phyloP scores from a whole-genome alignment of 2,888 invertebrate genomes.

The Thecophora atra region DNA sequence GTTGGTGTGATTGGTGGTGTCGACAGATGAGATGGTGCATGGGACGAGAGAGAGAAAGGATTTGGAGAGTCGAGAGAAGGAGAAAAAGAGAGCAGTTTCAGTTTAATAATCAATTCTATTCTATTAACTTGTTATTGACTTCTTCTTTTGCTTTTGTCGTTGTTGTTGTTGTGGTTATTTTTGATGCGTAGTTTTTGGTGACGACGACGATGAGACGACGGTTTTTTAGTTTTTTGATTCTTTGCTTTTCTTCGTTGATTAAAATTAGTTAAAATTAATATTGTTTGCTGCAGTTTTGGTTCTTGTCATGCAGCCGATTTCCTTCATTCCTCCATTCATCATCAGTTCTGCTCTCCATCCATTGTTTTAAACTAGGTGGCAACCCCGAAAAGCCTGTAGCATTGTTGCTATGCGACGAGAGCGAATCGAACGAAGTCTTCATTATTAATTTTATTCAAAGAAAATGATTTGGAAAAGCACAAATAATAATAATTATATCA shows the following conservation, averaged over 20 bases:
- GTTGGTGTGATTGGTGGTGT: constrained; percentile 32
- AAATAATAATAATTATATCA: neutral
- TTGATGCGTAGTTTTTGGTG: constrained; percentile 22
- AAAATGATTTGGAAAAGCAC: constrained; percentile 4
- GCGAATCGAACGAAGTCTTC: constrained; percentile 39
- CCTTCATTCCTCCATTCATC: neutral
- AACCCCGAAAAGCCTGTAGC: constrained; percentile 51
- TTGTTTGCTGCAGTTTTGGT: constrained; percentile 21
- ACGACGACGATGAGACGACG: constrained; percentile 20
- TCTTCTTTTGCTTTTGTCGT: constrained; percentile 38
- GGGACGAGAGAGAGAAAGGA: constrained; percentile 11
- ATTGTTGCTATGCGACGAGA: constrained; percentile 46
- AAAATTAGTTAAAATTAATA: neutral
- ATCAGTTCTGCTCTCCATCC: constrained; percentile 21
- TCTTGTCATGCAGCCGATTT: constrained; percentile 11
- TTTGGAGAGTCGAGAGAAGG: constrained; percentile 19
- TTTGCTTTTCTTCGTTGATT: constrained; percentile 29
- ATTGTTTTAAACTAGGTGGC: constrained; percentile 51
- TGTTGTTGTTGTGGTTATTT: constrained; percentile 37
- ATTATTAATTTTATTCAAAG: constrained; percentile 32
- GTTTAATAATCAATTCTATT: constrained; percentile 24
- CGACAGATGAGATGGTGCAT: constrained; percentile 35
- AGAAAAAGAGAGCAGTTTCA: neutral
- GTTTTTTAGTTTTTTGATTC: constrained; percentile 32
- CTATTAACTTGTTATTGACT: constrained; percentile 23